Percentiles rank a stretch among this genome's conserved stretches.
Conservation (phyloP, 2,113 vertebrate species). For the Hylia prasina region DNA sequence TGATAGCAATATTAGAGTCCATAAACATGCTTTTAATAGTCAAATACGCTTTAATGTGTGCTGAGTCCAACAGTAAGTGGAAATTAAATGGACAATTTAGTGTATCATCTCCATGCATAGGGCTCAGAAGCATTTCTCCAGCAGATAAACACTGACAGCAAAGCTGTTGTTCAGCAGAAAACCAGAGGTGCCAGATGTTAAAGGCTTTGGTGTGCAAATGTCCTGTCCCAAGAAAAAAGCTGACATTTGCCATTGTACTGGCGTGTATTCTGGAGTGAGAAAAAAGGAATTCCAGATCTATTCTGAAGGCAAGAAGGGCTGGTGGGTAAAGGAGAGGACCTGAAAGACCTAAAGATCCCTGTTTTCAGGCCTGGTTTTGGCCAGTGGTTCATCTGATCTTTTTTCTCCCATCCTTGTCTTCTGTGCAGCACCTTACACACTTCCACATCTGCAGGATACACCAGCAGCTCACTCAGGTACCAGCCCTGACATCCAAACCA, state of each 20-base stretch:
- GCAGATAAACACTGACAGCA: constrained; percentile 29
- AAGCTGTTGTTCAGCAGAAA: constrained; percentile 53
- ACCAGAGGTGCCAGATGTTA: constrained; percentile 33
- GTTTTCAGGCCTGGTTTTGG: background rate
- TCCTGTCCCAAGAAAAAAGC: background rate
- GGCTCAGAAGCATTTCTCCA: constrained; percentile 35
- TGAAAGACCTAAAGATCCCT: background rate
- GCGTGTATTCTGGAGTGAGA: background rate
- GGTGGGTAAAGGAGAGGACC: background rate
- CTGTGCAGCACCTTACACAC: background rate
- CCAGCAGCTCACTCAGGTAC: background rate
- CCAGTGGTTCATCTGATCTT: background rate
- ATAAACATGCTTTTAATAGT: constrained; percentile 79
- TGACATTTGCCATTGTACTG: background rate
- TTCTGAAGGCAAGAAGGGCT: background rate
- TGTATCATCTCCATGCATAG: constrained; percentile 55
- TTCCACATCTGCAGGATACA: background rate
- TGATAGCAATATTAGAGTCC: constrained; percentile 65
- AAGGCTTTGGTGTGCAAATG: background rate
- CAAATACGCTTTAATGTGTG: constrained; percentile 69
- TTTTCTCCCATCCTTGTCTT: background rate
- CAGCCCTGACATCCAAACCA: background rate
- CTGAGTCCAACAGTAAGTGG: constrained; percentile 60
- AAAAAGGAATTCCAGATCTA: background rate
- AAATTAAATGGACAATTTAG: constrained; percentile 74